These are phyloP conservation scores for Aphidius colemani DNA, from an alignment of 2,888 invertebrate species.

Conservation along the genomic window DNA sequence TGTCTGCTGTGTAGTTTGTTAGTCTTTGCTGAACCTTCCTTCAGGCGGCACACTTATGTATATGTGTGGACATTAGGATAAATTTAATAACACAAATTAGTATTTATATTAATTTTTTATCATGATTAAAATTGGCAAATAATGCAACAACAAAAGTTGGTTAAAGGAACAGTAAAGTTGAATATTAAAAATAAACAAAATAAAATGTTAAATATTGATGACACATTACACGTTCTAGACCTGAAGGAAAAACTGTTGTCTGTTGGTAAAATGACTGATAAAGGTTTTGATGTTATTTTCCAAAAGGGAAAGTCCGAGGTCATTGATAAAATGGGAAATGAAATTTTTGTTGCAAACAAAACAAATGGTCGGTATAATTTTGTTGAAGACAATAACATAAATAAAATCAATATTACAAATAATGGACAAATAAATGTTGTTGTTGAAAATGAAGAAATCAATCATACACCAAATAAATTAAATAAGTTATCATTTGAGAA, in stretches of 20 bases:
- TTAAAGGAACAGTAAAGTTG: neutral
- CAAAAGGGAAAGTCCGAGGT: neutral
- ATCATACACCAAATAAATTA: no score
- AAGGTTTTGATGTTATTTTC: neutral
- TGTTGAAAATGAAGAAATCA: no score
- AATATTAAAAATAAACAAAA: neutral
- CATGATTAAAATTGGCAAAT: neutral
- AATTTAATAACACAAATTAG: neutral
- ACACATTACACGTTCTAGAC: conserved; percentile 3
- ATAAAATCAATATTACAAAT: neutral
- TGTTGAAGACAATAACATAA: neutral
- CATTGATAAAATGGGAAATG: neutral
- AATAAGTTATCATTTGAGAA: no score
- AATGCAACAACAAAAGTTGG: neutral
- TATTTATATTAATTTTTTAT: no score
- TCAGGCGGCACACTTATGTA: conserved; percentile 13
- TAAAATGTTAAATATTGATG: neutral
- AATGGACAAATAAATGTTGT: neutral
- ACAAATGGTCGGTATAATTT: conserved; percentile 3
- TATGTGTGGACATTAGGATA: conserved; percentile 7
- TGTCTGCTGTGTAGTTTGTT: no score
- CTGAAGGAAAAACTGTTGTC: conserved; percentile 4
- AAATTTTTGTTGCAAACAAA: conserved; percentile 1
- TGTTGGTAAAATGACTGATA: conserved; percentile 11
- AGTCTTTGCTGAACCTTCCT: no score